Evolutionary conservation across 2,113 vertebrate genomes (phyloP).

Genomic region (Dendropsophus ebraccatus): DNA sequence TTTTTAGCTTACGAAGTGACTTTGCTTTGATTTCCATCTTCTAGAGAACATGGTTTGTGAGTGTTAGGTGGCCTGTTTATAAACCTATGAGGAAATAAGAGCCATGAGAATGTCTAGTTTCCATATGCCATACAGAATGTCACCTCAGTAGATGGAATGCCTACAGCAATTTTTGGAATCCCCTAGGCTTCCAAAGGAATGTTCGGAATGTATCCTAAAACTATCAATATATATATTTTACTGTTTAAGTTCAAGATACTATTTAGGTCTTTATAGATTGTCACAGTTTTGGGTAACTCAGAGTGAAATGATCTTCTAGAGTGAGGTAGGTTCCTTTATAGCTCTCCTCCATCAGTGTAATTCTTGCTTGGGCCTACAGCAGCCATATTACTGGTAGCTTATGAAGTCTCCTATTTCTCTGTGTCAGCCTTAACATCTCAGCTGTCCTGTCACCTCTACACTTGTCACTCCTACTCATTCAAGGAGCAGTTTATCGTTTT

Average conservation of each 20-base stretch:
- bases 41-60: no score
- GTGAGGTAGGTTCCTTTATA: not conserved
- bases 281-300: not conserved
- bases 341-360: not conserved
- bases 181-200: slow-evolving; percentile 25
- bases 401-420: slow-evolving; percentile 75
- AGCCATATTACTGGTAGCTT: slow-evolving; percentile 37
- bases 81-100: not conserved
- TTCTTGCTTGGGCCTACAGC: slow-evolving; percentile 15
- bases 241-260: not conserved
- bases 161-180: slow-evolving; percentile 1
- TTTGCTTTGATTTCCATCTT: no score
- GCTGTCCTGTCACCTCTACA: slow-evolving; percentile 77
- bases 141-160: not conserved
- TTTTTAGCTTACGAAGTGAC: no score
- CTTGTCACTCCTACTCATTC: slow-evolving; percentile 72
- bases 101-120: not conserved
- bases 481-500: slow-evolving; percentile 54
- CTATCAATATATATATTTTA: not conserved
- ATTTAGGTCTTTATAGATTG: not conserved
- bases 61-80: no score
- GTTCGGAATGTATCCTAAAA: not conserved
- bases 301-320: not conserved
- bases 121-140: not conserved
- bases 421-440: slow-evolving; percentile 76